Base-by-base conservation (phyloP, 2,888 invertebrate genomes). In the Mesoligia furuncula region DNA sequence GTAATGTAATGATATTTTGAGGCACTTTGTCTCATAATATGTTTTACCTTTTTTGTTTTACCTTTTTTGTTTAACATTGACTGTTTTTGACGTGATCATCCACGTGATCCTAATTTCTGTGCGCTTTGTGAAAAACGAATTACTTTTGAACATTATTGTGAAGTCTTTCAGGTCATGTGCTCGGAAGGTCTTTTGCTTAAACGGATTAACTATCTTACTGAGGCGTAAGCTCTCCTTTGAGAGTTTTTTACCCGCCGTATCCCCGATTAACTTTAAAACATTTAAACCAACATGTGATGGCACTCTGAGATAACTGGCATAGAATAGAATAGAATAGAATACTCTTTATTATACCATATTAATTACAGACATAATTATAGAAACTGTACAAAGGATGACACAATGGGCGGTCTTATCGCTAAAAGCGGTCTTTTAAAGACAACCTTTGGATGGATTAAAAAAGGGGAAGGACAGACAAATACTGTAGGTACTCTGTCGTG, bases 1-100 rank as follows among this genome's bases (percentile, higher is more conserved):
- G 61, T 72, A 57, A 80, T 27, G 75, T 73, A 54, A 73, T 73
- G 1, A 64, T 76, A 62, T 81, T 77, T 76, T 17, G 57, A 59
- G 31, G 45, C 13, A 48, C 54, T 79, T 61, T 69, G 45, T 57
- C 24, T 54, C 42, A 36, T 64, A 45, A 45, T 13, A 13, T 45
- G 45, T 13, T 4, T 59, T 48, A n/a, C n/a, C n/a, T 13, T 4
- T 59, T 51, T 48, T 13, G n/a, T n/a, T n/a, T n/a, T n/a, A n/a
- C n/a, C 17, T 36, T 48, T 59, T 65, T 45, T 61, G n/a, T 17
- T 27, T 13, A 36, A 42, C 31, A 70, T 68, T 45, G 36, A 5
- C 54, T 82, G 75, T 51, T 27, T 57, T 69, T 69, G 80, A 65
- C 64, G 59, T 54, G 7, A 54, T 70, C 70, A 80, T 76, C 39